Conservation (phyloP, 2,797 vertebrate species). For the Eremophila alpestris region DNA sequence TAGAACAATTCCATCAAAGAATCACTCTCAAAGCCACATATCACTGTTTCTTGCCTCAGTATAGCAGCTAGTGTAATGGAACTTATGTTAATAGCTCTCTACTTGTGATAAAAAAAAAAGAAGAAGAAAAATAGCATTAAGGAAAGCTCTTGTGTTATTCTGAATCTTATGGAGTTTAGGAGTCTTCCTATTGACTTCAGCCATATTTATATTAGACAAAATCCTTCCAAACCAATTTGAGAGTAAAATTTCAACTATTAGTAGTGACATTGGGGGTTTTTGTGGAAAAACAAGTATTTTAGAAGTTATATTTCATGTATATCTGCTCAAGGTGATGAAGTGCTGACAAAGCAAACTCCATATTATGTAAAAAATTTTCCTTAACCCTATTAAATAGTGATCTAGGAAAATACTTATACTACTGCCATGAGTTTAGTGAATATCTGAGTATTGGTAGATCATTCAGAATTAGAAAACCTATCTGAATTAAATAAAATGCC, state of each 20-base stretch:
- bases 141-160: not conserved
- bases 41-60: not conserved
- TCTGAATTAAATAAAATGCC: not conserved
- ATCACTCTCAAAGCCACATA: not conserved
- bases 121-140: not conserved
- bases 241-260: not conserved
- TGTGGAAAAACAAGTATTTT: not conserved
- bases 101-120: not conserved
- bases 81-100: not conserved
- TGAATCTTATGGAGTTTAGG: not conserved
- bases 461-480: not conserved
- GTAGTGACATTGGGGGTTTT: not conserved
- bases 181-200: not conserved
- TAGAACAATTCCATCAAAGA: slow-evolving; percentile 33
- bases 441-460: not conserved
- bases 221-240: not conserved
- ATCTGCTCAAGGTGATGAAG: not conserved
- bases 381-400: not conserved
- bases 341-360: not conserved
- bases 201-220: not conserved
- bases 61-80: not conserved
- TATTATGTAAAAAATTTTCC: not conserved
- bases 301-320: not conserved
- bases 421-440: not conserved
- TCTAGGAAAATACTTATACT: not conserved